Conservation (phyloP, 2,113 vertebrate genomes). For the Chaenogobius annularis region DNA sequence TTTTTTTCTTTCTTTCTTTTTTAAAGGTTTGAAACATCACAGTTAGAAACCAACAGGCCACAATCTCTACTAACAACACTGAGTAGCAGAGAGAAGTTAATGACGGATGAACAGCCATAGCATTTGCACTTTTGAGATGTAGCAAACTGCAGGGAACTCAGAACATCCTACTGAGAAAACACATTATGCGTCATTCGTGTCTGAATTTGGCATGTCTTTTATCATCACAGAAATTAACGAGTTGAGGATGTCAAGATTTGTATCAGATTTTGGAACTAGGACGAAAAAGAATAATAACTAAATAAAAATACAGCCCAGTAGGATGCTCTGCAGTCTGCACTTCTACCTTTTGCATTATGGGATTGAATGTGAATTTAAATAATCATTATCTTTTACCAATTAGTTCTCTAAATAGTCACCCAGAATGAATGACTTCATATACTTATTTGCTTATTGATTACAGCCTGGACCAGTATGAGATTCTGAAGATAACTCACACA, state of each 20-base stretch:
- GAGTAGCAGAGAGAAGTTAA: constrained; percentile 56
- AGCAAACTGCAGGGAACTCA: constrained; percentile 31
- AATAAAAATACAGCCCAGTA: no score
- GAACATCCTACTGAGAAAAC: constrained; percentile 28
- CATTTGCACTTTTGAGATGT: constrained; percentile 37
- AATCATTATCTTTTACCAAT: no score
- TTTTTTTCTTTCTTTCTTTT: neutral
- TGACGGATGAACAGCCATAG: constrained; percentile 57
- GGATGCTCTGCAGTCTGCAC: no score
- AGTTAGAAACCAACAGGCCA: constrained; percentile 45
- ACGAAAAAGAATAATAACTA: no score
- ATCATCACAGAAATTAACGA: neutral
- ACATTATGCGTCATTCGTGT: constrained; percentile 17
- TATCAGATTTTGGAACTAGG: no score
- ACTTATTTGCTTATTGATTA: constrained; percentile 6
- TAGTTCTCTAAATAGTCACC: no score
- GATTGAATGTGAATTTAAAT: no score
- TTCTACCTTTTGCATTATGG: no score
- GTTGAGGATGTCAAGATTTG: no score
- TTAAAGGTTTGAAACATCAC: constrained; percentile 22
- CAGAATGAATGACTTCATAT: no score
- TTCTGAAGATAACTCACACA: constrained; percentile 18
- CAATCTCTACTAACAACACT: constrained; percentile 46
- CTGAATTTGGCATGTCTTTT: neutral
- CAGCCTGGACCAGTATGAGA: constrained; percentile 31